A percentile compares a stretch with the other conserved stretches of the same genome.
Conservation (phyloP, 1,140 invertebrate genomes). For the Cardiocondyla obscurior region DNA sequence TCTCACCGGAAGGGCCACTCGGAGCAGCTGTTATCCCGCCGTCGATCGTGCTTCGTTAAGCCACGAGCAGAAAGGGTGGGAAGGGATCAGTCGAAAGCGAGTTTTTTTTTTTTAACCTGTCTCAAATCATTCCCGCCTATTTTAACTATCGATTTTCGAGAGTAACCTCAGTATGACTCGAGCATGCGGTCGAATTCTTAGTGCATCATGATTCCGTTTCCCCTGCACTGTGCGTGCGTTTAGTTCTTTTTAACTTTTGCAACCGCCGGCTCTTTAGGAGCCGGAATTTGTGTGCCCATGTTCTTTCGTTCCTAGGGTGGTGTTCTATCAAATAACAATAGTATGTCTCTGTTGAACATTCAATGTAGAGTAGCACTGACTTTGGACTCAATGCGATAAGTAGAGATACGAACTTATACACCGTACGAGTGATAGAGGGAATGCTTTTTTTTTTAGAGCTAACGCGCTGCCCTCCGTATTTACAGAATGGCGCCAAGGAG, state of each 20-base stretch:
- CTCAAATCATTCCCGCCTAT: slow-evolving; percentile 55
- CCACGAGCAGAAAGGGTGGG: too few relatives aligned
- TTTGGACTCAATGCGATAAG: slow-evolving; percentile 17
- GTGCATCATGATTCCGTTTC: slow-evolving; percentile 21
- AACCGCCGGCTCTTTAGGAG: slow-evolving; percentile 6
- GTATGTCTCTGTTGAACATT: slow-evolving; percentile 19
- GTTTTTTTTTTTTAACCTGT: slow-evolving; percentile 65
- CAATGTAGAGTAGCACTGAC: slow-evolving; percentile 17
- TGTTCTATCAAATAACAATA: slow-evolving; percentile 13
- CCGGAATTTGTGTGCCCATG: neutral
- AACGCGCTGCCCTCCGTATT: slow-evolving; percentile 73
- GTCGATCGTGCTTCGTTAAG: slow-evolving; percentile 63
- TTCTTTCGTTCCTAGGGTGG: neutral
- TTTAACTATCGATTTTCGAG: slow-evolving; percentile 49
- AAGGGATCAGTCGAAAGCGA: slow-evolving; percentile 58
- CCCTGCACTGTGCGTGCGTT: slow-evolving; percentile 4
- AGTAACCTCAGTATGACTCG: slow-evolving; percentile 65
- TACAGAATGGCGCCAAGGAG: slow-evolving; percentile 71
- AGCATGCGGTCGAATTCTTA: slow-evolving; percentile 60
- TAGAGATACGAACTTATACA: slow-evolving; percentile 34
- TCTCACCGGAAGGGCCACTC: slow-evolving; percentile 60
- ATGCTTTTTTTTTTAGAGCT: slow-evolving; percentile 41
- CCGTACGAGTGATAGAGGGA: neutral
- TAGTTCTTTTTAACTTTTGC: slow-evolving; percentile 11
- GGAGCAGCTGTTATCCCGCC: slow-evolving; percentile 74